These are phyloP conservation scores for Alces alces DNA, from an alignment of 2,113 vertebrate species.

Conservation along the genomic window DNA sequence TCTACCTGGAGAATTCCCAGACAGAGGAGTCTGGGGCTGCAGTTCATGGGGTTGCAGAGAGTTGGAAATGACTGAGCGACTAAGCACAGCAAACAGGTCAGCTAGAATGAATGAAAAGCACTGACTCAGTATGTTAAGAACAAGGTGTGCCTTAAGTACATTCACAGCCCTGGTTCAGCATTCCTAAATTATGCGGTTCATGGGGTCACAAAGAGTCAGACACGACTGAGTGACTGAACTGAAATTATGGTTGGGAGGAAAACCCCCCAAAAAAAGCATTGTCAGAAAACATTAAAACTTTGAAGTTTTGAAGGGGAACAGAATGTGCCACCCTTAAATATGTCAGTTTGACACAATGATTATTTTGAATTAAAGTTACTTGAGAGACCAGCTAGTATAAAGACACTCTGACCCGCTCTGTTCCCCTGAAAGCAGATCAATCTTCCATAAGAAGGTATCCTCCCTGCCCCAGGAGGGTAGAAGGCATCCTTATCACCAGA, in stretches of 20 bases:
- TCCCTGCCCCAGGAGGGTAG: not conserved
- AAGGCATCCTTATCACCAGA: not conserved
- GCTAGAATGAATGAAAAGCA: not conserved
- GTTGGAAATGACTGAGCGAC: not conserved
- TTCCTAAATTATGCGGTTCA: not conserved
- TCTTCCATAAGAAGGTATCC: not conserved
- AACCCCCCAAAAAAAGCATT: not conserved
- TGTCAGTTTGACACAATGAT: not conserved
- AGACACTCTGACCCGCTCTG: not conserved
- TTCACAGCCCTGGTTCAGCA: not conserved
- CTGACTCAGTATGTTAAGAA: not conserved
- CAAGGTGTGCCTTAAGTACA: not conserved
- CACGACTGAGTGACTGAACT: not conserved
- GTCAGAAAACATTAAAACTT: slow-evolving; percentile 10
- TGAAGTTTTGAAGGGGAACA: not conserved
- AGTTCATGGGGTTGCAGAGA: not conserved
- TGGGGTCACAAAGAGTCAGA: not conserved
- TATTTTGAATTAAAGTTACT: not conserved
- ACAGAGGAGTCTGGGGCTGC: not conserved
- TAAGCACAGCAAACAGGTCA: not conserved
- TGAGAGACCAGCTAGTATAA: not conserved
- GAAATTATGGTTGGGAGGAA: not conserved
- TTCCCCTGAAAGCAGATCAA: not conserved
- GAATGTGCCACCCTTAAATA: not conserved
- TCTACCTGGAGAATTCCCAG: not conserved